Conservation (phyloP, 2,797 vertebrate genomes). For the Corythornis leucogaster region DNA sequence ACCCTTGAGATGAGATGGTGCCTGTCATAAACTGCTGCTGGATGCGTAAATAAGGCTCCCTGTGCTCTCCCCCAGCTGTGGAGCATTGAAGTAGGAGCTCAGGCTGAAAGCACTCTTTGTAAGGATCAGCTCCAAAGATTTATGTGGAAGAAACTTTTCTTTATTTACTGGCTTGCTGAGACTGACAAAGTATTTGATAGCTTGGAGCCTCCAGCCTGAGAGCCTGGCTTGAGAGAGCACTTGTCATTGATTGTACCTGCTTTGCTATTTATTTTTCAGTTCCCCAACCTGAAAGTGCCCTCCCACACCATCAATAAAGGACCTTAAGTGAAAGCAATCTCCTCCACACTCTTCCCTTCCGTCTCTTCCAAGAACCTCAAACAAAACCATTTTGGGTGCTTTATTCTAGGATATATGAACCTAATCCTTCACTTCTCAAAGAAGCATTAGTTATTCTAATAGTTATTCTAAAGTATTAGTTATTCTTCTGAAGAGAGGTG, state of each 20-base stretch:
- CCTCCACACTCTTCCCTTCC: not conserved
- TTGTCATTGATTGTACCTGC: not conserved
- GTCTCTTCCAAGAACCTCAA: not conserved
- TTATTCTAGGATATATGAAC: not conserved
- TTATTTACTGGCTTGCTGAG: slow-evolving; percentile 24
- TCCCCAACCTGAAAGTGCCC: not conserved
- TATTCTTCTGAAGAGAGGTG: not conserved
- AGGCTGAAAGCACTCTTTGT: slow-evolving; percentile 48
- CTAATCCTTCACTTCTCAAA: not conserved
- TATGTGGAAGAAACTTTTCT: slow-evolving; percentile 34
- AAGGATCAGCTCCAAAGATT: slow-evolving; percentile 24
- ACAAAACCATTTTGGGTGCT: not conserved
- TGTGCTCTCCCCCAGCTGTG: not conserved
- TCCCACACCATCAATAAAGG: accelerated
- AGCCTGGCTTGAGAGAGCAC: not conserved
- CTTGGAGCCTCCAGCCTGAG: not conserved
- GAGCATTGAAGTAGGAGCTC: not conserved
- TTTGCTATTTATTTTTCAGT: not conserved
- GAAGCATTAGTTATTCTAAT: not conserved
- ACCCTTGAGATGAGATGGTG: slow-evolving; percentile 40
- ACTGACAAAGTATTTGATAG: slow-evolving; percentile 17
- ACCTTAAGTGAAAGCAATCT: not conserved
- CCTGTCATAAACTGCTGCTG: slow-evolving; percentile 49
- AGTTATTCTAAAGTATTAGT: not conserved
- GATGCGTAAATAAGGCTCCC: slow-evolving; percentile 15